Conservation (phyloP, 2,888 invertebrate species). For the Ormia ochracea region DNA sequence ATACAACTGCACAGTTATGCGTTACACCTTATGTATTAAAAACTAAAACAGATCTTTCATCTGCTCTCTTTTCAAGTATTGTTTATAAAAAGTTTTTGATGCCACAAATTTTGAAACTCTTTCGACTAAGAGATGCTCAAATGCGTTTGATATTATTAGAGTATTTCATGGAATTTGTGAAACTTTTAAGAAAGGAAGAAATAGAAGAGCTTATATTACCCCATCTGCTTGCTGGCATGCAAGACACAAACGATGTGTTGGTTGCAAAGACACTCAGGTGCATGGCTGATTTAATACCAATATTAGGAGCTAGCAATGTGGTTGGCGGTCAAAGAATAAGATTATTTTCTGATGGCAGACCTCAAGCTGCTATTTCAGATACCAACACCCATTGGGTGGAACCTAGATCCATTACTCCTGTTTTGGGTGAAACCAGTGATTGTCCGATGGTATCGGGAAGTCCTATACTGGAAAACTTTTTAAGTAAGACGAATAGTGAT, state of each 20-base stretch:
- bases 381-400: constrained; percentile 71
- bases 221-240: constrained; percentile 91
- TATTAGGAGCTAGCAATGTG: constrained; percentile 88
- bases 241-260: constrained; percentile 89
- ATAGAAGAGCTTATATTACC: constrained; percentile 88
- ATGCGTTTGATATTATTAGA: constrained; percentile 86
- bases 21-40: constrained; percentile 76
- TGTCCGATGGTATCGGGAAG: constrained; percentile 73
- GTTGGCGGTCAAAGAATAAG: constrained; percentile 89
- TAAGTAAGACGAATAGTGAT: constrained; percentile 66
- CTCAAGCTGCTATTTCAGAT: constrained; percentile 77
- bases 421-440: constrained; percentile 70
- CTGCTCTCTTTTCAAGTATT: constrained; percentile 82
- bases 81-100: constrained; percentile 86
- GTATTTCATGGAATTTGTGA: constrained; percentile 86
- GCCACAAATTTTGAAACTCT: constrained; percentile 87
- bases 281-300: constrained; percentile 89
- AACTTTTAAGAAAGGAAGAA: constrained; percentile 85
- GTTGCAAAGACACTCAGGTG: constrained; percentile 89
- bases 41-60: constrained; percentile 78
- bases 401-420: constrained; percentile 76
- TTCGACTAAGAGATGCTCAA: constrained; percentile 90
- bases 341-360: constrained; percentile 91
- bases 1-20: constrained; percentile 84
- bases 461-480: constrained; percentile 71